A percentile compares a stretch with the other conserved stretches of the same genome.
These are phyloP conservation scores for Tychaedon coryphoeus DNA, from an alignment of 2,113 vertebrate genomes.

Conservation along the genomic window DNA sequence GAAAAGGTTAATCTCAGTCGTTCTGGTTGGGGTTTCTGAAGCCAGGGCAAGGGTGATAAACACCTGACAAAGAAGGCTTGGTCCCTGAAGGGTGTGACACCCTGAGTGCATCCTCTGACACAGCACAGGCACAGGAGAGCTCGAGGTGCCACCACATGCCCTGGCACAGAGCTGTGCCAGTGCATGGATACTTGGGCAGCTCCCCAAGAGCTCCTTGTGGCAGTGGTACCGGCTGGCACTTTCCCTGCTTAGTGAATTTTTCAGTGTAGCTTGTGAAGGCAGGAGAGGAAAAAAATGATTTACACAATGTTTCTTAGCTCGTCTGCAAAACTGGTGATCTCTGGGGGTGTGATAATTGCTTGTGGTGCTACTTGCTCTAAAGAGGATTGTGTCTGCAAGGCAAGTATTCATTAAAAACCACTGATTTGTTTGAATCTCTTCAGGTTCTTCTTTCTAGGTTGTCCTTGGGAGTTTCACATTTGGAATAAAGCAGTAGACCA, in stretches of 20 bases:
- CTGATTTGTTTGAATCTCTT: not conserved
- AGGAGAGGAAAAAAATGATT: not conserved
- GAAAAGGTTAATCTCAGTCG: not conserved
- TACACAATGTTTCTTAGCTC: not conserved
- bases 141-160: accelerated
- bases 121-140: not conserved
- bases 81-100: not conserved
- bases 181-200: not conserved
- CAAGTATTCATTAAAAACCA: not conserved
- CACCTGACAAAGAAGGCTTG: accelerated
- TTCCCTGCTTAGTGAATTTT: not conserved
- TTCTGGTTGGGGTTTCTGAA: not conserved
- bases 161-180: not conserved
- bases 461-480: not conserved
- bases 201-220: not conserved
- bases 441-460: not conserved
- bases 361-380: not conserved
- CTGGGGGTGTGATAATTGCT: not conserved
- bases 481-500: not conserved
- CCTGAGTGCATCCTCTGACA: not conserved
- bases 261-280: not conserved
- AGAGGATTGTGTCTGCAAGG: not conserved
- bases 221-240: not conserved
- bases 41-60: not conserved
- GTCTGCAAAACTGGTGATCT: not conserved